phyloP scores from a whole-genome alignment of 2,113 vertebrate species.

The Zingel zingel region DNA sequence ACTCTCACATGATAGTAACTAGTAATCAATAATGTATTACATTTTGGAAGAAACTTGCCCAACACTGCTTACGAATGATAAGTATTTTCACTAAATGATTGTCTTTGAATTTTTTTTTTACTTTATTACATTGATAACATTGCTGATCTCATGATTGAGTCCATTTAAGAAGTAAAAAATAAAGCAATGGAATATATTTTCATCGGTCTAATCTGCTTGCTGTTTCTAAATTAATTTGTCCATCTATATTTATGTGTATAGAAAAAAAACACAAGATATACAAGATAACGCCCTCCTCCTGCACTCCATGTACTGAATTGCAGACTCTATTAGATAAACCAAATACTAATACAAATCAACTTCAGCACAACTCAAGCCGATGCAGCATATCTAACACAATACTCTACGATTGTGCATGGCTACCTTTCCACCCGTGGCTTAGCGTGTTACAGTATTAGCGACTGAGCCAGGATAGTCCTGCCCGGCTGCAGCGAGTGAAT shows the following conservation, averaged over 20 bases:
- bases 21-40: too few species aligned
- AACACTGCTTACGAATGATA: background rate
- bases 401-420: slow-evolving; percentile 53
- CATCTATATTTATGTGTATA: background rate
- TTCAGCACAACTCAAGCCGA: slow-evolving; percentile 29
- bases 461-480: slow-evolving; percentile 61
- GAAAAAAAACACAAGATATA: background rate
- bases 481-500: slow-evolving; percentile 38
- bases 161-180: background rate
- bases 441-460: slow-evolving; percentile 56
- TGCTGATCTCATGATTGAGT: background rate
- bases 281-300: background rate
- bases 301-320: background rate
- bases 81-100: background rate
- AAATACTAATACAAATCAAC: slow-evolving; percentile 42
- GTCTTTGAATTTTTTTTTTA: background rate
- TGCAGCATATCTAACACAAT: slow-evolving; percentile 54
- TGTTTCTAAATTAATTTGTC: background rate
- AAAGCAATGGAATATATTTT: background rate
- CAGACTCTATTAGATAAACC: slow-evolving; percentile 33
- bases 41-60: background rate
- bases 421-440: slow-evolving; percentile 54
- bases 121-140: background rate
- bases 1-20: too few species aligned
- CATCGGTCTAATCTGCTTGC: background rate